Evolutionary conservation across 2,888 invertebrate genomes (phyloP).

Genomic region (Cremastobaeus sp.): DNA sequence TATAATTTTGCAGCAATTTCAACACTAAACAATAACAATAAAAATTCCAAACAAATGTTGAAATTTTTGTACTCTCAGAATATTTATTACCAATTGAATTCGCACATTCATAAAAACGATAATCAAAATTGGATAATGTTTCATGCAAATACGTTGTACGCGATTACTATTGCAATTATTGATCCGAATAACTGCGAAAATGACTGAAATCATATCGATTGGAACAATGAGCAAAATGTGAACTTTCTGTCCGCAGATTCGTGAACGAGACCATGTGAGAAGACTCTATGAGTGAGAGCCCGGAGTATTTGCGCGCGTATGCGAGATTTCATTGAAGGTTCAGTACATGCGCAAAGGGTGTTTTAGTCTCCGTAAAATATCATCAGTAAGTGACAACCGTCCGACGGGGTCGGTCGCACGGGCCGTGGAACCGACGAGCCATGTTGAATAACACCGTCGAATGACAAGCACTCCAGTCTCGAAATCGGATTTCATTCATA

Average conservation of each 20-base stretch:
- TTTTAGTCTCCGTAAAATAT: conserved; percentile 16
- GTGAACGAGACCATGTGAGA: not conserved
- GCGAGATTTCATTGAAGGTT: conserved; percentile 67
- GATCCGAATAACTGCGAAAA: too few relatives aligned
- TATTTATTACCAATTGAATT: too few relatives aligned
- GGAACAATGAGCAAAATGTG: too few relatives aligned
- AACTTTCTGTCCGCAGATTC: conserved; percentile 10
- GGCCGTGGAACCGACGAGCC: conserved; percentile 43
- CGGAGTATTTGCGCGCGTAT: conserved; percentile 56
- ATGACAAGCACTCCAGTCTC: conserved; percentile 11
- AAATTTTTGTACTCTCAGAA: too few relatives aligned
- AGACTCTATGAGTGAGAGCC: conserved; percentile 3
- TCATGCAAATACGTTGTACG: too few relatives aligned
- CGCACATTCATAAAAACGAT: too few relatives aligned
- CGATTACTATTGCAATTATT: not conserved
- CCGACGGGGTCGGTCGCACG: conserved; percentile 57
- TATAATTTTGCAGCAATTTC: too few relatives aligned
- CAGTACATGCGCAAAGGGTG: conserved; percentile 42
- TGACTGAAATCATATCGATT: not conserved
- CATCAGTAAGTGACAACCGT: conserved; percentile 47
- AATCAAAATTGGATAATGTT: too few relatives aligned
- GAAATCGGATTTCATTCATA: conserved; percentile 17
- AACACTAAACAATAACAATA: too few relatives aligned
- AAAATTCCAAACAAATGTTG: too few relatives aligned
- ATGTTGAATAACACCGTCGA: conserved; percentile 32